These are phyloP conservation scores for Homarus americanus DNA, from an alignment of 1,140 invertebrate genomes.

Conservation along the genomic window DNA sequence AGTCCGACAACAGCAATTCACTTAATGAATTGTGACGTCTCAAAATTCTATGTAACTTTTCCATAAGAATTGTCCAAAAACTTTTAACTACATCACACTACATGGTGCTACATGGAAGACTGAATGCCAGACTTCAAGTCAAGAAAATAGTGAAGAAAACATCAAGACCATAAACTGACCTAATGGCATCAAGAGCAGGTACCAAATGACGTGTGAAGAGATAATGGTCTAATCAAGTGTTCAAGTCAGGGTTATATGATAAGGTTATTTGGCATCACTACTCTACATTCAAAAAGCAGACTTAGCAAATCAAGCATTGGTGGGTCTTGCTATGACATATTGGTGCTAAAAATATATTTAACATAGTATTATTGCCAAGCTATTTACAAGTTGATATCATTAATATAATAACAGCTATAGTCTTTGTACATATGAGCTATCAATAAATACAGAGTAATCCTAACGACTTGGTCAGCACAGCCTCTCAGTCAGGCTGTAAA, in stretches of 20 bases:
- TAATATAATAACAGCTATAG: slow-evolving; percentile 64
- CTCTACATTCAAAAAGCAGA: slow-evolving; percentile 62
- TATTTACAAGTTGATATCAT: slow-evolving; percentile 61
- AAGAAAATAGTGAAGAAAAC: not conserved
- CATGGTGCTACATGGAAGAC: slow-evolving; percentile 68
- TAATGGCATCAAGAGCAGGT: slow-evolving; percentile 51
- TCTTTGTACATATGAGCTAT: slow-evolving; percentile 71
- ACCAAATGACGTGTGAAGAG: slow-evolving; percentile 46
- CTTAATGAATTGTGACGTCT: slow-evolving; percentile 68
- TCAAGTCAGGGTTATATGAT: slow-evolving; percentile 2
- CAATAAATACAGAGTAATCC: slow-evolving; percentile 68
- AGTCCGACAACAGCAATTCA: slow-evolving; percentile 70
- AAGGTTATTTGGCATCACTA: slow-evolving; percentile 69
- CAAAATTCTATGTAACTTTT: slow-evolving; percentile 49
- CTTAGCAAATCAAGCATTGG: slow-evolving; percentile 49
- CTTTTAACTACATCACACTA: slow-evolving; percentile 60
- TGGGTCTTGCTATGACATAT: slow-evolving; percentile 39
- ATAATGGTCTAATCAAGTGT: not conserved
- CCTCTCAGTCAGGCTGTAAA: slow-evolving; percentile 9
- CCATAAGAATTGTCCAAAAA: slow-evolving; percentile 52
- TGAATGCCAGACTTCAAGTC: slow-evolving; percentile 28
- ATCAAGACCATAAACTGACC: not conserved
- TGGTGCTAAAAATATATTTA: slow-evolving; percentile 62
- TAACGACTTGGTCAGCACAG: slow-evolving; percentile 61
- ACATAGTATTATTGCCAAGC: slow-evolving; percentile 51